Base-by-base conservation (phyloP, 2,113 vertebrate species). In the Silurus asotus region DNA sequence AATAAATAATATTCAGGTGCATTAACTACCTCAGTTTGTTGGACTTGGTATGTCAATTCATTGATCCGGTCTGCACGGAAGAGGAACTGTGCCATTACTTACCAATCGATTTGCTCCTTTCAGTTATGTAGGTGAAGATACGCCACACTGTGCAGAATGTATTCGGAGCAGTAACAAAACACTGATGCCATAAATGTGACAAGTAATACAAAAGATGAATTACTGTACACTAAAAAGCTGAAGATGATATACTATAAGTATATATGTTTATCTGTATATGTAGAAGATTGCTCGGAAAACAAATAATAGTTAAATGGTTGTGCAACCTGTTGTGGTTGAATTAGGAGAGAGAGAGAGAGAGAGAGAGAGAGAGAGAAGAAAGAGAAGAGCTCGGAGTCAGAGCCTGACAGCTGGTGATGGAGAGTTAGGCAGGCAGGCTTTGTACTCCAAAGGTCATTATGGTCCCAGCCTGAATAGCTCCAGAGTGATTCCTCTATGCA, bases 401-500 rank as follows among this genome's bases (percentile, higher is more conserved):
- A 37, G 84, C 56, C 87, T 89, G 88, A 87, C 86, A 89, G 70
- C 81, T 61, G 19, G 20, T 86, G 89, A 89, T 89, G 90, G 86
- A 90, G 83, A 74, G 85, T 72, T 80, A 83, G 56, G 58, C 87
- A 86, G 84, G 85, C 86, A 86, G 83, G 72, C 84, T 89, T 90
- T 89, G 90, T 93, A 90, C 88, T 91, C 48, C 90, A 89, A 92
- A 94, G 89, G 90, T 93, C 91, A 88, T 90, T 74, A 82, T 92
- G 87, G 88, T 90, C 89, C 86, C 86, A 88, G 90, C 90, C 90
- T 92, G 91, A 93, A 93, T 92, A 92, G 90, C 87, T 90, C 85
- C 89, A 89, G 90, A 93, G 92, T 87, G 91, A 94, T 93, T 92
- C 91, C 91, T 93, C 80, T 88, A 94, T 94, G 93, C 93, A 90